Conservation (phyloP, 2,113 vertebrate genomes). For the Rhadina sibilatrix region DNA sequence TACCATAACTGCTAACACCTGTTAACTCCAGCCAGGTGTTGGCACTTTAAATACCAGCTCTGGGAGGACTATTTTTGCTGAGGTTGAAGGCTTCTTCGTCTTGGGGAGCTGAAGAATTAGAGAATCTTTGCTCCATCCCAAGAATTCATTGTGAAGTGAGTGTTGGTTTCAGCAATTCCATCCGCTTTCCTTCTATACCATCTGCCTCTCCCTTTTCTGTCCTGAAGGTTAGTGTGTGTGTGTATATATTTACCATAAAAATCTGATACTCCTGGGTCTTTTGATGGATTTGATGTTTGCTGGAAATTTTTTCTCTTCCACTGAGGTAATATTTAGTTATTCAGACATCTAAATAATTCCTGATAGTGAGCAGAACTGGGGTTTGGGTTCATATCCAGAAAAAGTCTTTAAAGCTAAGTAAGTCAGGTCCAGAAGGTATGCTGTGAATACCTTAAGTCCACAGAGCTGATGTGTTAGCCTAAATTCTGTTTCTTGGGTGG, state of each 20-base stretch:
- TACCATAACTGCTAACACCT: not conserved
- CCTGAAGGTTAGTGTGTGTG: rapidly evolving
- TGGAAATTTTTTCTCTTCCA: not conserved
- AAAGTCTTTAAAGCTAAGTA: not conserved
- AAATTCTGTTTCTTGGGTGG: not conserved
- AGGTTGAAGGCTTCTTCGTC: rapidly evolving
- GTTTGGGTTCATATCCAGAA: not conserved
- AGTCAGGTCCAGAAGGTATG: not conserved
- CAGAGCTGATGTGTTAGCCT: not conserved
- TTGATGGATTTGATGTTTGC: not conserved
- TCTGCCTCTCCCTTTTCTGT: rapidly evolving
- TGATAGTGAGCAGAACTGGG: not conserved
- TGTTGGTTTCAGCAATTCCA: not conserved
- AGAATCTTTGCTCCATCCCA: rapidly evolving
- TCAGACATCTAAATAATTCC: not conserved
- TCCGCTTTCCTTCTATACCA: rapidly evolving
- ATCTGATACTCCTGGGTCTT: not conserved
- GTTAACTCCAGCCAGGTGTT: not conserved
- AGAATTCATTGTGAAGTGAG: not conserved
- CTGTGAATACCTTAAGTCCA: not conserved
- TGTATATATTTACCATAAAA: not conserved
- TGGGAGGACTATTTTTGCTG: not conserved
- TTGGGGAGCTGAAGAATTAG: not conserved
- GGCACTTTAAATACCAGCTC: not conserved
- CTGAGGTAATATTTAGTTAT: not conserved